Percentiles rank a stretch among this genome's conserved stretches.
phyloP scores from a whole-genome alignment of 2,888 invertebrate species.

The Laothoe populi region DNA sequence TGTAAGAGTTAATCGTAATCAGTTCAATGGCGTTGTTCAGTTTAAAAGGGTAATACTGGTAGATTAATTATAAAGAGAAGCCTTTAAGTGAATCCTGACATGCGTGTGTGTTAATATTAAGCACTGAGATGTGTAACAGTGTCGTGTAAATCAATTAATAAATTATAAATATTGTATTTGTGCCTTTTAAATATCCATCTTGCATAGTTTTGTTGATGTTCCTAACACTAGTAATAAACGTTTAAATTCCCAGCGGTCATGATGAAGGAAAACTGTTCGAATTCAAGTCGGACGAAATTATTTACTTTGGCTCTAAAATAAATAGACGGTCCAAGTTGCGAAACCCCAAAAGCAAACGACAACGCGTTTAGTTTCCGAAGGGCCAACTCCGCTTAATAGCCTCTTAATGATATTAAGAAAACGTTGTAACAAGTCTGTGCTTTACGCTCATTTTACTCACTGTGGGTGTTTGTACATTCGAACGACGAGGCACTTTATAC shows the following conservation, averaged over 20 bases:
- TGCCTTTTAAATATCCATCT: too few species aligned
- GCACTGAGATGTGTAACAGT: too few species aligned
- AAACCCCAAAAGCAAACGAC: conserved; percentile 38
- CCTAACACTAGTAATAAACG: too few species aligned
- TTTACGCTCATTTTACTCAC: background rate
- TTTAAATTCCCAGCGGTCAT: background rate
- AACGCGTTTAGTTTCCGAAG: conserved; percentile 47
- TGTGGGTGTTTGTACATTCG: background rate
- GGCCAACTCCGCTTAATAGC: conserved; percentile 49
- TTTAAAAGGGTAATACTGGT: too few species aligned
- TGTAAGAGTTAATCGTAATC: too few species aligned
- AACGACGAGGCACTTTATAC: conserved; percentile 10
- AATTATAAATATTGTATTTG: too few species aligned
- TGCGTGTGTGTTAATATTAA: too few species aligned
- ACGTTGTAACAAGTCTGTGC: conserved; percentile 44
- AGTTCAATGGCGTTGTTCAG: too few species aligned
- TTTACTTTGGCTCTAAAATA: conserved; percentile 48
- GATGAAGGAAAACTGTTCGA: conserved; percentile 28
- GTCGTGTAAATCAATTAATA: too few species aligned
- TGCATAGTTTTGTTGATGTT: too few species aligned
- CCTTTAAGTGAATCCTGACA: too few species aligned
- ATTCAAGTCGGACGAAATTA: conserved; percentile 37
- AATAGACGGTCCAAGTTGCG: conserved; percentile 44
- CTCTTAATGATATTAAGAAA: conserved; percentile 59
- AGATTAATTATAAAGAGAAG: too few species aligned